These are phyloP conservation scores for Melikaiella ostensackeni DNA, from an alignment of 2,888 invertebrate genomes.

Conservation along the genomic window DNA sequence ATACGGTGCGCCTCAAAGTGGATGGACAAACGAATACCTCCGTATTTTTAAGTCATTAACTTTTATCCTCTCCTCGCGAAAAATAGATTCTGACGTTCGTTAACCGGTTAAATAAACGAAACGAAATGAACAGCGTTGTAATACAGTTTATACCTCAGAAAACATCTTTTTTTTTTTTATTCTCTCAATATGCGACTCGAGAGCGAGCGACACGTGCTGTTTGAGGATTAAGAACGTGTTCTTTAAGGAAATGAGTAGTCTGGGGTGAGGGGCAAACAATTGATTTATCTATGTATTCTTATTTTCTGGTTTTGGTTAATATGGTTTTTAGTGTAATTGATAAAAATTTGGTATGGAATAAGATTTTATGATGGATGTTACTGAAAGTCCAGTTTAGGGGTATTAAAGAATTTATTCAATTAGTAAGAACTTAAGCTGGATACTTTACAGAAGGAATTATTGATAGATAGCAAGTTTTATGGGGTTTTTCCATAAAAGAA, in stretches of 20 bases:
- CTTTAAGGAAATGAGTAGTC: constrained; percentile 33
- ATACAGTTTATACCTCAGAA: neutral
- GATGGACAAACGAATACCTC: constrained; percentile 28
- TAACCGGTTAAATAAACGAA: constrained; percentile 8
- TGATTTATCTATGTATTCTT: too few species aligned
- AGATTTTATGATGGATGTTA: too few species aligned
- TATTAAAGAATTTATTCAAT: too few species aligned
- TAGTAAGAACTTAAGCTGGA: too few species aligned
- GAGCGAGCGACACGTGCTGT: constrained; percentile 25
- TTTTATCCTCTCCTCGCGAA: constrained; percentile 8
- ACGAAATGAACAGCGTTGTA: neutral
- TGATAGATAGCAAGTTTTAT: too few species aligned
- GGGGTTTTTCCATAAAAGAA: too few species aligned
- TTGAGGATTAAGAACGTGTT: constrained; percentile 16
- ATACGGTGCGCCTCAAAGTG: constrained; percentile 32
- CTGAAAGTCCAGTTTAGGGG: too few species aligned
- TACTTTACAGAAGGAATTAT: too few species aligned
- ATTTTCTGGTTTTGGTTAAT: too few species aligned
- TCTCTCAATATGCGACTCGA: neutral
- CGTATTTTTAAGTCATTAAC: constrained; percentile 34
- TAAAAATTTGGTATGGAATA: too few species aligned
- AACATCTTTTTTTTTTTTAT: neutral
- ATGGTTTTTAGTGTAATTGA: too few species aligned
- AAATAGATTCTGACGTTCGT: constrained; percentile 7
- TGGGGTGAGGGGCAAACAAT: constrained; percentile 1